These are phyloP conservation scores for Origma solitaria DNA, from an alignment of 2,113 vertebrate genomes.

Conservation along the genomic window DNA sequence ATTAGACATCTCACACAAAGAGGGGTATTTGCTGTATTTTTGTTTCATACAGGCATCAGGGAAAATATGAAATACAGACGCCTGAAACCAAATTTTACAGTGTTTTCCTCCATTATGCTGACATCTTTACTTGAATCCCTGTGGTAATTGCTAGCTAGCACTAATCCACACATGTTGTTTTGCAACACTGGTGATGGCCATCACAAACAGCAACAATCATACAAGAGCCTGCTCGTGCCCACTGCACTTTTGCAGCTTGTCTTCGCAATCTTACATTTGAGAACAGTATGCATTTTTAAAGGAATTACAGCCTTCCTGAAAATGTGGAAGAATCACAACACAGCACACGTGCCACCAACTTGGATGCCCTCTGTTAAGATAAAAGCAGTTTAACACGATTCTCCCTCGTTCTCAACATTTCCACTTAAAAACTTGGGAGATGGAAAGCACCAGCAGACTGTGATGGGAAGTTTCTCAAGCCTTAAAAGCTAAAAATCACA, in stretches of 20 bases:
- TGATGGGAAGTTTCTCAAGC: not conserved
- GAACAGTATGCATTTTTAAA: not conserved
- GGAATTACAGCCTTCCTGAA: not conserved
- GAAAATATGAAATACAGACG: not conserved
- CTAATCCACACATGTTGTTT: not conserved
- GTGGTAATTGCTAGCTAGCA: not conserved
- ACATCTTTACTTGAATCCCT: not conserved
- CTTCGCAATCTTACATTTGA: not conserved
- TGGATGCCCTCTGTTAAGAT: not conserved
- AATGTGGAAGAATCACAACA: not conserved
- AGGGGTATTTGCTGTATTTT: not conserved
- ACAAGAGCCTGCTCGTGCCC: not conserved
- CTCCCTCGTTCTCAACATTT: not conserved
- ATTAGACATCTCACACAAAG: not conserved
- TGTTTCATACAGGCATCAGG: not conserved
- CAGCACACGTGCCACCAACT: rapidly evolving
- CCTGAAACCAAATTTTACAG: not conserved
- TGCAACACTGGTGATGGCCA: not conserved
- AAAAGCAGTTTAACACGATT: not conserved
- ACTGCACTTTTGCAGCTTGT: not conserved
- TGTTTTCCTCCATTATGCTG: not conserved
- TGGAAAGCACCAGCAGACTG: not conserved
- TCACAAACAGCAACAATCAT: not conserved
- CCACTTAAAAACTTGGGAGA: not conserved
- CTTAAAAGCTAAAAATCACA: not conserved